A percentile compares a stretch with the other conserved stretches of the same genome.
Conservation (phyloP, 2,113 vertebrate genomes). For the Pygoscelis adeliae region DNA sequence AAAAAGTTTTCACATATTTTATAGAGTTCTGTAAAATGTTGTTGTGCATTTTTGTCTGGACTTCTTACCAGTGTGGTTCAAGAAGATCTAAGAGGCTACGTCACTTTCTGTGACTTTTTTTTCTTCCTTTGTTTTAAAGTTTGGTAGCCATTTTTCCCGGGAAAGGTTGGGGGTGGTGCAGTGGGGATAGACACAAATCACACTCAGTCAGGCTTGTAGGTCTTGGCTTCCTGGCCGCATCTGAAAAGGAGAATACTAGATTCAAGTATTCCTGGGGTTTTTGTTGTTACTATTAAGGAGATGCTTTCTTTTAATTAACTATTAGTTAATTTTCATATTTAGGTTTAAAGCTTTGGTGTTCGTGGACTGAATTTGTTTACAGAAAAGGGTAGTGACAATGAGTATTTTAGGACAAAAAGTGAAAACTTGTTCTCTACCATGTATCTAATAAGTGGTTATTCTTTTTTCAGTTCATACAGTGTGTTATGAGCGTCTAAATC, state of each 20-base stretch:
- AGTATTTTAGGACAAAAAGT: neutral
- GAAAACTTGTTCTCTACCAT: neutral
- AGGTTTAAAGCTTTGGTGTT: neutral
- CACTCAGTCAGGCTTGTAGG: neutral
- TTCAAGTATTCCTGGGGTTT: neutral
- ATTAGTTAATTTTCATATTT: neutral
- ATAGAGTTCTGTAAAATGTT: neutral
- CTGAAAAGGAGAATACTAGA: neutral
- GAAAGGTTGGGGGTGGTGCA: neutral
- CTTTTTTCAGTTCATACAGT: constrained; percentile 80
- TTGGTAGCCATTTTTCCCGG: neutral
- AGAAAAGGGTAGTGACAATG: neutral
- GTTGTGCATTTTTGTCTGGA: neutral
- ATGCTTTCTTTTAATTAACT: neutral
- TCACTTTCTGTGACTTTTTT: neutral
- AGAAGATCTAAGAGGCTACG: neutral
- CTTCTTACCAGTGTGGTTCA: neutral
- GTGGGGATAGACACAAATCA: neutral
- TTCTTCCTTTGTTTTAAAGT: neutral
- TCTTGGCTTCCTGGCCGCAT: neutral
- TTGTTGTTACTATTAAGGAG: neutral
- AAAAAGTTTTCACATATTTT: rapidly evolving
- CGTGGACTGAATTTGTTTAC: neutral
- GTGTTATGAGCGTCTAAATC: constrained; percentile 78
- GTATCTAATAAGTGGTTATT: neutral